Evolutionary conservation across 2,888 invertebrate species (phyloP).

Genomic region (Ptychoptera contaminata): DNA sequence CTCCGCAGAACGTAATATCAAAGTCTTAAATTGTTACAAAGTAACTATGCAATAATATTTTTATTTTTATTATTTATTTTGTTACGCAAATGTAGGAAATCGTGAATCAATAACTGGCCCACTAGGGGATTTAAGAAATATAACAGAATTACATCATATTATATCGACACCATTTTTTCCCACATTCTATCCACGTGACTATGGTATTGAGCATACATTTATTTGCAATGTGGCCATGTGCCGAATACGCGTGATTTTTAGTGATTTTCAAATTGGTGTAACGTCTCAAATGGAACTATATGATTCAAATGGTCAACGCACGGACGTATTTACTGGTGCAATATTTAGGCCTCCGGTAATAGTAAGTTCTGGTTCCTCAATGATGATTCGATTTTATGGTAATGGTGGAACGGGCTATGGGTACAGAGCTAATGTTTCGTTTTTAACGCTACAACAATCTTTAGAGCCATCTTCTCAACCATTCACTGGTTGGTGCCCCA

Average conservation of each 20-base stretch:
- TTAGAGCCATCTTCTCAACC: slow-evolving; percentile 25
- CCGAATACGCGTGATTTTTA: slow-evolving; percentile 44
- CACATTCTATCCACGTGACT: slow-evolving; percentile 45
- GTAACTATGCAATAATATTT: slow-evolving; percentile 4
- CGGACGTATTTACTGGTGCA: slow-evolving; percentile 47
- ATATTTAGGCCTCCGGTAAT: slow-evolving; percentile 52
- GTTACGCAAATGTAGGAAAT: slow-evolving; percentile 34
- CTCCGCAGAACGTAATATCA: slow-evolving; percentile 42
- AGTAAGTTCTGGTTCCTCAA: slow-evolving; percentile 43
- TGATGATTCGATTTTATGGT: slow-evolving; percentile 49
- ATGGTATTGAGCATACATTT: slow-evolving; percentile 46
- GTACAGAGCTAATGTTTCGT: slow-evolving; percentile 42
- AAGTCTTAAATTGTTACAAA: not conserved
- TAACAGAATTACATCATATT: slow-evolving; percentile 32
- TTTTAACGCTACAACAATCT: slow-evolving; percentile 25
- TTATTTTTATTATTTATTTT: slow-evolving; percentile 1
- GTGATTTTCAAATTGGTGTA: slow-evolving; percentile 48
- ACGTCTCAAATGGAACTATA: slow-evolving; percentile 43
- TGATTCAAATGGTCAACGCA: slow-evolving; percentile 47
- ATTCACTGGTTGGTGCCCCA: slow-evolving; percentile 21
- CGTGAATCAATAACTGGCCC: slow-evolving; percentile 34
- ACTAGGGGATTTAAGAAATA: slow-evolving; percentile 25
- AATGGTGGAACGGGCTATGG: slow-evolving; percentile 51
- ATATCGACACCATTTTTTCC: slow-evolving; percentile 54
- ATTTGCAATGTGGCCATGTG: slow-evolving; percentile 37